A percentile compares a stretch with the other conserved stretches of the same genome.
Conservation (phyloP, 2,113 vertebrate species). For the Zosterops japonicus region DNA sequence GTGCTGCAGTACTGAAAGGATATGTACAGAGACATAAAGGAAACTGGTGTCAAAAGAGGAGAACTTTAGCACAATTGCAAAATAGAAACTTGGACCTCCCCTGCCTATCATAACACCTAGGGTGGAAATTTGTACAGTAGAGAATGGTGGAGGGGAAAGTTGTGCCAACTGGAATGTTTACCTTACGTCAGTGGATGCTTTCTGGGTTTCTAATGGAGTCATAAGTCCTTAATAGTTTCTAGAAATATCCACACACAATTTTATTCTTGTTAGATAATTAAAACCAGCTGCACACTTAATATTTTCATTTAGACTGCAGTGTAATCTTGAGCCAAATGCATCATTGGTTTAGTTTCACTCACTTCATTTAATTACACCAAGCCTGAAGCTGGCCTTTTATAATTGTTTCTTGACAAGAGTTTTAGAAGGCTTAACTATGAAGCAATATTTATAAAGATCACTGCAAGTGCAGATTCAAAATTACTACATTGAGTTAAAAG, state of each 20-base stretch:
- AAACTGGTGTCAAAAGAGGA: background rate
- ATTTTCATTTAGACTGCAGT: background rate
- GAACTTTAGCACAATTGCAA: background rate
- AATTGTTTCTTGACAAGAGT: conserved; percentile 2
- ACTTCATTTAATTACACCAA: background rate
- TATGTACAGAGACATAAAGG: rapidly evolving
- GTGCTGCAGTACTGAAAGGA: background rate
- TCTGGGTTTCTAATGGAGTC: background rate
- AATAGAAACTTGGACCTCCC: background rate
- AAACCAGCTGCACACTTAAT: background rate
- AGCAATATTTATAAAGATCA: conserved; percentile 6
- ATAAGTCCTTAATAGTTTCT: background rate
- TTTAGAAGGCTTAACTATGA: background rate
- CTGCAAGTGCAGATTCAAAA: background rate
- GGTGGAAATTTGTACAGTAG: background rate
- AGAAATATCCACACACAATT: background rate
- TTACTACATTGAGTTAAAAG: background rate
- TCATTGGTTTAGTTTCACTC: background rate
- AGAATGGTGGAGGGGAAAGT: background rate
- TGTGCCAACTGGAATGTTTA: background rate
- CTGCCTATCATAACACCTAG: background rate
- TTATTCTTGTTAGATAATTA: background rate
- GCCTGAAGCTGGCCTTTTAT: background rate
- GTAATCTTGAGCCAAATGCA: background rate
- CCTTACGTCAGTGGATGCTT: background rate